Conservation (phyloP, 1,140 invertebrate genomes). For the Manduca sexta region DNA sequence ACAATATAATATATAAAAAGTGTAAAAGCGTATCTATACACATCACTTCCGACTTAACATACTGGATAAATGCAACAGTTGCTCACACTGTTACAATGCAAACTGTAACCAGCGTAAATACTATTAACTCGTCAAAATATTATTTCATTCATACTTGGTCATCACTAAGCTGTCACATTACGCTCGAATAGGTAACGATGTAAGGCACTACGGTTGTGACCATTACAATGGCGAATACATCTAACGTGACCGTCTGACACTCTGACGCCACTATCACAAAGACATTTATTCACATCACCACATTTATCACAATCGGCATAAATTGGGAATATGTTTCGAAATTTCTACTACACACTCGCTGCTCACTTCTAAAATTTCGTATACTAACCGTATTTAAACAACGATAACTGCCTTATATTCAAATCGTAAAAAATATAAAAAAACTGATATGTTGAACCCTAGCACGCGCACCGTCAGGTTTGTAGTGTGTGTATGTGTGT, state of each 20-base stretch:
- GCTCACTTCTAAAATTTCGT: not conserved
- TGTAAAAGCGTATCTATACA: conserved; percentile 63
- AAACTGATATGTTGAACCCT: too few relatives aligned
- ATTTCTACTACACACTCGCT: conserved; percentile 6
- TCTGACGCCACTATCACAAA: conserved; percentile 66
- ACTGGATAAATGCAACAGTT: conserved; percentile 66
- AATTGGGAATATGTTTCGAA: conserved; percentile 25
- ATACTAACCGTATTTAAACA: not conserved
- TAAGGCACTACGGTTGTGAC: conserved; percentile 35
- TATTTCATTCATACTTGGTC: conserved; percentile 26
- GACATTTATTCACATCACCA: conserved; percentile 43
- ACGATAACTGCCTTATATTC: not conserved
- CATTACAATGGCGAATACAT: conserved; percentile 39
- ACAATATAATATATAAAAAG: conserved; percentile 46
- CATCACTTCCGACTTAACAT: conserved; percentile 56
- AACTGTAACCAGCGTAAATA: conserved; percentile 44
- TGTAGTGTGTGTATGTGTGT: too few relatives aligned
- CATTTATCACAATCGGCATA: conserved; percentile 61
- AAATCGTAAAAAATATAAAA: not conserved
- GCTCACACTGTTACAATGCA: conserved; percentile 34
- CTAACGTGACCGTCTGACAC: conserved; percentile 59
- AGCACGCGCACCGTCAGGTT: too few relatives aligned
- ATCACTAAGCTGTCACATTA: conserved; percentile 22
- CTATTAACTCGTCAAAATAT: conserved; percentile 47
- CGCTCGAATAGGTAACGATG: conserved; percentile 37